phyloP scores from a whole-genome alignment of 2,113 vertebrate species.

The Pelvicachromis taeniatus region DNA sequence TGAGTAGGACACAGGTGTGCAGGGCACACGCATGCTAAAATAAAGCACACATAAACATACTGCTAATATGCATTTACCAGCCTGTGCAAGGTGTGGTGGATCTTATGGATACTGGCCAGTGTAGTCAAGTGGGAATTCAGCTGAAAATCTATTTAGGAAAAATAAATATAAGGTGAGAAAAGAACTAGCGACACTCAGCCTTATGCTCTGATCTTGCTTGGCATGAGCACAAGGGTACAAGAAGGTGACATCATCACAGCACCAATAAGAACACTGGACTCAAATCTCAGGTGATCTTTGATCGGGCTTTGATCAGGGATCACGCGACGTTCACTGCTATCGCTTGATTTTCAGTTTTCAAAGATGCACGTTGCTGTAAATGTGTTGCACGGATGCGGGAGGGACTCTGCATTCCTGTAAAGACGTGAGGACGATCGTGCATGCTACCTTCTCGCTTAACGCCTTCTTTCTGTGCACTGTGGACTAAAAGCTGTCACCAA shows the following conservation, averaged over 20 bases:
- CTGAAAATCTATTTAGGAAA: slow-evolving; percentile 82
- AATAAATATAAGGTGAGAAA: neutral
- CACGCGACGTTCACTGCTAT: neutral
- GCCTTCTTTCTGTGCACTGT: neutral
- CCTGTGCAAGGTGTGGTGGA: slow-evolving; percentile 98
- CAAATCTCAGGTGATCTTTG: neutral
- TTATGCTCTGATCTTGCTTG: neutral
- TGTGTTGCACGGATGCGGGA: slow-evolving; percentile 21
- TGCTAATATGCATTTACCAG: slow-evolving; percentile 83
- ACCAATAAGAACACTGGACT: neutral
- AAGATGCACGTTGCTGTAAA: neutral
- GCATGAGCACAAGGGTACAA: slow-evolving; percentile 10
- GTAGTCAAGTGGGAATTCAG: slow-evolving; percentile 98
- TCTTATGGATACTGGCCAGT: slow-evolving; percentile 99
- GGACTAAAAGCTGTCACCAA: neutral
- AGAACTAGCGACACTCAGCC: neutral
- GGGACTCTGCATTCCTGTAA: slow-evolving; percentile 29
- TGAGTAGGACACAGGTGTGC: neutral
- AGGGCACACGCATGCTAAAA: neutral
- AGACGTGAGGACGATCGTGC: slow-evolving; percentile 6
- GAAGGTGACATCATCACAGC: slow-evolving; percentile 38
- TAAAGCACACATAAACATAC: neutral
- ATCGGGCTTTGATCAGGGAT: neutral
- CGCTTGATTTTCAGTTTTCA: neutral
- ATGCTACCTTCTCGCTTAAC: slow-evolving; percentile 11